phyloP scores from a whole-genome alignment of 2,113 vertebrate species.

The Amphilophus citrinellus region DNA sequence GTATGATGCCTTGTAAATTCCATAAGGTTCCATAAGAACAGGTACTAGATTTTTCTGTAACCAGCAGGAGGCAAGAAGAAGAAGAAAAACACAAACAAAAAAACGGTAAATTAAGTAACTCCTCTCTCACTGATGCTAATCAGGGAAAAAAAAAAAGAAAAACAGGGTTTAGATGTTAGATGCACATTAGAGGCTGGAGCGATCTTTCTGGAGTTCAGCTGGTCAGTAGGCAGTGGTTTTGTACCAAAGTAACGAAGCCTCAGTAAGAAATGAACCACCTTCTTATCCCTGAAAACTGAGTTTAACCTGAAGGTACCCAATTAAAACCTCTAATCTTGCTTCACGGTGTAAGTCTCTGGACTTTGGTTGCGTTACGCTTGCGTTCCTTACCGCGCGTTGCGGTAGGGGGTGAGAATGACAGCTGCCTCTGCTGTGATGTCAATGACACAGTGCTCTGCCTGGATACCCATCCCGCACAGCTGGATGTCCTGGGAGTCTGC shows the following conservation, averaged over 20 bases:
- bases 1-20: background rate
- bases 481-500: conserved; percentile 97
- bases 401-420: conserved; percentile 89
- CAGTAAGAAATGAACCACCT: background rate
- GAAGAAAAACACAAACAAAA: rapidly evolving
- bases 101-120: background rate
- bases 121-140: background rate
- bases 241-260: background rate
- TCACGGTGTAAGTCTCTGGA: background rate
- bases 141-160: too few relatives aligned
- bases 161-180: too few relatives aligned
- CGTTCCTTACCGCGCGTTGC: conserved; percentile 79
- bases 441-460: conserved; percentile 94
- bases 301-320: background rate
- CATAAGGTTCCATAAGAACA: background rate
- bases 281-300: background rate
- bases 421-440: conserved; percentile 86
- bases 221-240: too few relatives aligned
- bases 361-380: background rate
- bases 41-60: background rate
- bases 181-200: too few relatives aligned
- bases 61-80: background rate
- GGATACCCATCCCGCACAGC: conserved; percentile 98
- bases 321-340: background rate
- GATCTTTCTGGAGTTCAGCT: too few relatives aligned